phyloP scores from a whole-genome alignment of 2,888 invertebrate species.

The Leucania comma region DNA sequence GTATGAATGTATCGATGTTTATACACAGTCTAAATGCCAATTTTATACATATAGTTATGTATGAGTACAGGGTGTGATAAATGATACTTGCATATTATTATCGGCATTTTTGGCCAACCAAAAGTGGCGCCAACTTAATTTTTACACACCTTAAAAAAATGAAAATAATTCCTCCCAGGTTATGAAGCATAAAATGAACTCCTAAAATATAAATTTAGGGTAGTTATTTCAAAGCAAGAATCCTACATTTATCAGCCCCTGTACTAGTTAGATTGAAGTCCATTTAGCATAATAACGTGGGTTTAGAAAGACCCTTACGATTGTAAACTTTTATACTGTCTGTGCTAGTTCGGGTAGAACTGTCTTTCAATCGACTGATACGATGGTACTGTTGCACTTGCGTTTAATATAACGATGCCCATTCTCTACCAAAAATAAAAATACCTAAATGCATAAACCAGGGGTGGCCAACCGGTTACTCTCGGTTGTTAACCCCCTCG shows the following conservation, averaged over 20 bases:
- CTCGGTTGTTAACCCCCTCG: too few species aligned
- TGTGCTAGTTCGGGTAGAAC: conserved; percentile 61
- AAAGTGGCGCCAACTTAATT: background rate
- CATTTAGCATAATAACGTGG: conserved; percentile 61
- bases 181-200: conserved; percentile 37
- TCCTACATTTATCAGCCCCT: conserved; percentile 46
- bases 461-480: too few species aligned
- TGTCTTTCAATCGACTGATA: conserved; percentile 63
- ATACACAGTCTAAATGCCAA: conserved; percentile 70
- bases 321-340: conserved; percentile 57
- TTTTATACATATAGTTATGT: conserved; percentile 73
- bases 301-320: conserved; percentile 29
- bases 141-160: background rate
- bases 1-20: conserved; percentile 65
- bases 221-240: background rate
- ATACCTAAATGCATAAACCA: too few species aligned
- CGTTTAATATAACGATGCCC: conserved; percentile 6
- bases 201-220: background rate
- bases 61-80: conserved; percentile 78
- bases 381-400: conserved; percentile 46
- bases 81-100: conserved; percentile 51
- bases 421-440: background rate
- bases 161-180: conserved; percentile 5
- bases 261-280: conserved; percentile 58
- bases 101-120: conserved; percentile 5